Percentiles rank a stretch among this genome's conserved stretches.
These are phyloP conservation scores for Coboldia fuscipes DNA, from an alignment of 1,140 invertebrate species.

Conservation along the genomic window DNA sequence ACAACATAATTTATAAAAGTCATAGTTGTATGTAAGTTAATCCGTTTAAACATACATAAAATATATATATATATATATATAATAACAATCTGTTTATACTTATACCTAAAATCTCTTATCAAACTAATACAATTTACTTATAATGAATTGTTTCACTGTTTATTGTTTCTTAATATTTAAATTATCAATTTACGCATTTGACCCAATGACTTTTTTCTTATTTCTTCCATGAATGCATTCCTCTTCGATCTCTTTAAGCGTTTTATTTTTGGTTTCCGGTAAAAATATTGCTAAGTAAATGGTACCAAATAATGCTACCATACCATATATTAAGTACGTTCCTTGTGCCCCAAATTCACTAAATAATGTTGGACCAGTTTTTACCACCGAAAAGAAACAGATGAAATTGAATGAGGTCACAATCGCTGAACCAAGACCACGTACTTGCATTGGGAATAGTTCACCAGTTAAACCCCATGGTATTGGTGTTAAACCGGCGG, in stretches of 20 bases:
- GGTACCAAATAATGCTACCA: slow-evolving; percentile 36
- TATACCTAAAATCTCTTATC: too few species aligned
- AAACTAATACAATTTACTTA: too few species aligned
- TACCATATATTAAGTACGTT: slow-evolving; percentile 45
- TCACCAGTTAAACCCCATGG: slow-evolving; percentile 50
- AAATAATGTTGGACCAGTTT: slow-evolving; percentile 39
- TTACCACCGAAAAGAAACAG: slow-evolving; percentile 45
- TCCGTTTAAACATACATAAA: too few species aligned
- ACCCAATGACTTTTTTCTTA: too few species aligned
- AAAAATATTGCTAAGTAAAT: slow-evolving; percentile 39
- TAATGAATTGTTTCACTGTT: too few species aligned
- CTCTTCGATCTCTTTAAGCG: slow-evolving; percentile 52
- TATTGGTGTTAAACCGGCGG: slow-evolving; percentile 33
- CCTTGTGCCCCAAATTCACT: slow-evolving; percentile 28
- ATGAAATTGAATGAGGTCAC: slow-evolving; percentile 38
- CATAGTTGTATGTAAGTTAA: too few species aligned
- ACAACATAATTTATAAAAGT: too few species aligned
- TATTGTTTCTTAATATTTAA: too few species aligned
- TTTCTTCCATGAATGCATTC: too few species aligned
- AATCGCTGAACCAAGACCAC: slow-evolving; percentile 35
- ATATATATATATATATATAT: too few species aligned
- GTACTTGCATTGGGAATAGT: slow-evolving; percentile 29
- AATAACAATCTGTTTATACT: too few species aligned
- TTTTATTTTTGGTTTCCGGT: slow-evolving; percentile 61
- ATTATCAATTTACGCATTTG: too few species aligned